Percentiles rank a stretch among this genome's conserved stretches.
These are phyloP conservation scores for Xenopus tropicalis DNA, from an alignment of 2,113 vertebrate genomes.

Conservation along the genomic window DNA sequence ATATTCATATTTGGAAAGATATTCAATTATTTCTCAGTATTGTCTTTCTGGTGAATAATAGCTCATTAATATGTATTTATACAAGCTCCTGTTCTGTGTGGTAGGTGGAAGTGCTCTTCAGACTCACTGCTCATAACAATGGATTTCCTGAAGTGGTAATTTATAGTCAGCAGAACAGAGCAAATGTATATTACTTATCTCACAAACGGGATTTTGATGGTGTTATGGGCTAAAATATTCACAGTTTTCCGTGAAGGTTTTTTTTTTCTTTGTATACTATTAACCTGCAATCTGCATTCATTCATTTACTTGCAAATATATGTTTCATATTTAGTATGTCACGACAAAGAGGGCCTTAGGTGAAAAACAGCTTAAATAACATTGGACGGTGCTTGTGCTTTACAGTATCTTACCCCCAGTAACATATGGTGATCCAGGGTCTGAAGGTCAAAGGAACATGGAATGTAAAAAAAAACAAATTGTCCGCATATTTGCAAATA, in stretches of 20 bases:
- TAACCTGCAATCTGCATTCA: neutral
- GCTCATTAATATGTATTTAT: conserved; percentile 36
- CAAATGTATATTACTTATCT: conserved; percentile 14
- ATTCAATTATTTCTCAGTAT: neutral
- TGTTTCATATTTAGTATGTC: too few species aligned
- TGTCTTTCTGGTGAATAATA: neutral
- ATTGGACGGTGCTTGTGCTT: too few species aligned
- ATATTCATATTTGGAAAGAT: neutral
- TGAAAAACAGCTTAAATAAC: too few species aligned
- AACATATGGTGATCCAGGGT: too few species aligned
- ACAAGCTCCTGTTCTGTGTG: conserved; percentile 5
- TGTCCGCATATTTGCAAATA: too few species aligned
- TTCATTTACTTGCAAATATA: neutral
- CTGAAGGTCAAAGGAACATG: too few species aligned
- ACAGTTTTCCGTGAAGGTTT: conserved; percentile 5
- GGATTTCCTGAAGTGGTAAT: conserved; percentile 40
- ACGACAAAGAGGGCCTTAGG: too few species aligned
- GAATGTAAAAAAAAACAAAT: too few species aligned
- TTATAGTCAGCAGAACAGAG: conserved; percentile 25
- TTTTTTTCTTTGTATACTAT: neutral
- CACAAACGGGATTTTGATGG: conserved; percentile 27
- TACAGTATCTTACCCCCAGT: too few species aligned
- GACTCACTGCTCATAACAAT: conserved; percentile 31
- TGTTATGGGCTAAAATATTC: conserved; percentile 4
- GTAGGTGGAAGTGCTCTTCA: conserved; percentile 33